These are phyloP conservation scores for Pterophyllum scalare DNA, from an alignment of 2,113 vertebrate species.

Conservation along the genomic window DNA sequence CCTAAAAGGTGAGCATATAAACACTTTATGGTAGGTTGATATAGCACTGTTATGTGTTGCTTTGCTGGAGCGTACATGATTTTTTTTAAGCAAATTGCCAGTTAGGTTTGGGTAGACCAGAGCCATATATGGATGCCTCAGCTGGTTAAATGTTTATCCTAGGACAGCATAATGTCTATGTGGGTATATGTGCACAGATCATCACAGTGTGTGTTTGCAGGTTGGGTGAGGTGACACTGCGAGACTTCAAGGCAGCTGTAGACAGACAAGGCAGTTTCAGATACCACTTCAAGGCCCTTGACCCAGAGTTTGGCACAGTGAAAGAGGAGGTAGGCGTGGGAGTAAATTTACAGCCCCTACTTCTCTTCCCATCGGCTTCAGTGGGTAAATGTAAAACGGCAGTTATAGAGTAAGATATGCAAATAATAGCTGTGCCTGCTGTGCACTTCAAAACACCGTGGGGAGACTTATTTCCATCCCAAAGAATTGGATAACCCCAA, in stretches of 20 bases:
- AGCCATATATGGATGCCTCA: neutral
- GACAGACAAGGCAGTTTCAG: constrained; percentile 92
- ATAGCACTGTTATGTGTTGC: neutral
- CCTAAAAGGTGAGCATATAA: constrained; percentile 89
- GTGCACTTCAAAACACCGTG: constrained; percentile 38
- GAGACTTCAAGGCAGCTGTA: constrained; percentile 94
- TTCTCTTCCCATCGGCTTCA: constrained; percentile 32
- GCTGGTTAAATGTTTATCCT: constrained; percentile 21
- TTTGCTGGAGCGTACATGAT: neutral
- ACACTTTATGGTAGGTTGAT: constrained; percentile 7
- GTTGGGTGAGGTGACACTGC: constrained; percentile 93
- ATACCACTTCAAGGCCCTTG: constrained; percentile 98
- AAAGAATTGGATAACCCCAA: constrained; percentile 28
- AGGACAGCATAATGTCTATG: constrained; percentile 1
- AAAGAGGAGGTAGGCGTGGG: constrained; percentile 90
- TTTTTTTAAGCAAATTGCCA: constrained; percentile 25
- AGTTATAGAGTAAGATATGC: constrained; percentile 44
- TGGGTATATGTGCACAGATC: constrained; percentile 21
- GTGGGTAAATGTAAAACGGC: constrained; percentile 31
- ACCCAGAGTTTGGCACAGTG: constrained; percentile 98
- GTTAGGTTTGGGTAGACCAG: neutral
- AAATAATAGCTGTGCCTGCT: constrained; percentile 43
- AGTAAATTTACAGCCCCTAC: constrained; percentile 45
- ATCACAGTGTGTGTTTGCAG: constrained; percentile 75
- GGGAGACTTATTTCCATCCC: constrained; percentile 30